These are phyloP conservation scores for Hydriomena furcata DNA, from an alignment of 2,888 invertebrate genomes.

Conservation along the genomic window DNA sequence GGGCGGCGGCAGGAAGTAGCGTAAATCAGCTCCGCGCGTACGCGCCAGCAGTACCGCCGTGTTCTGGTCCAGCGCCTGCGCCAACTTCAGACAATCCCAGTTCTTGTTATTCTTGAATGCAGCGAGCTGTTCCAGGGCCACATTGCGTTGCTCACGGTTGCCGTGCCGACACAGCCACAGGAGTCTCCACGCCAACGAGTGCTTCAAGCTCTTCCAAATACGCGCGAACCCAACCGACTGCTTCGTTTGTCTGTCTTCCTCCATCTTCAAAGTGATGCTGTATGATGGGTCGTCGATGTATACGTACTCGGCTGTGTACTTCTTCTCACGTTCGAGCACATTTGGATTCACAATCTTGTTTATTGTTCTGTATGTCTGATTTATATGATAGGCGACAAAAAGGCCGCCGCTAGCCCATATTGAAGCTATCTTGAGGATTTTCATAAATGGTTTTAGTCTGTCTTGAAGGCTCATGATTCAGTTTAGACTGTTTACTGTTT, in stretches of 20 bases:
- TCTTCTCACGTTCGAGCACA: constrained; percentile 71
- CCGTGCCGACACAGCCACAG: constrained; percentile 87
- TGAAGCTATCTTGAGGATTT: constrained; percentile 54
- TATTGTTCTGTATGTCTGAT: constrained; percentile 53
- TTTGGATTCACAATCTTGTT: constrained; percentile 62
- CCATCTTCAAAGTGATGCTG: constrained; percentile 50
- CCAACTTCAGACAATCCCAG: constrained; percentile 89
- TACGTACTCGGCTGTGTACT: constrained; percentile 68
- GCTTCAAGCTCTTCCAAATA: constrained; percentile 85
- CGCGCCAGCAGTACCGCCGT: constrained; percentile 92
- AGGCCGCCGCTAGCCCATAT: constrained; percentile 52
- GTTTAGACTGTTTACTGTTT: too few species aligned
- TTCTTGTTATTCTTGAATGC: constrained; percentile 86
- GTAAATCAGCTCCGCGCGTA: constrained; percentile 86
- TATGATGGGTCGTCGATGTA: constrained; percentile 76
- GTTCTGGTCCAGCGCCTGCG: constrained; percentile 90
- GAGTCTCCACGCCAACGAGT: constrained; percentile 86
- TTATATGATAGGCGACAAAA: constrained; percentile 59
- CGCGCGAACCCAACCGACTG: constrained; percentile 61
- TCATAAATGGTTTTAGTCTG: constrained; percentile 53
- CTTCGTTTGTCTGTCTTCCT: constrained; percentile 51
- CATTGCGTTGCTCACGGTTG: constrained; percentile 83
- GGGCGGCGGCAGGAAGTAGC: constrained; percentile 90
- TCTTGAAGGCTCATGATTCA: constrained; percentile 59
- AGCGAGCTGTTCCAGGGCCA: constrained; percentile 86